Conservation (phyloP, 2,113 vertebrate species). For the Craseonycteris thonglongyai region DNA sequence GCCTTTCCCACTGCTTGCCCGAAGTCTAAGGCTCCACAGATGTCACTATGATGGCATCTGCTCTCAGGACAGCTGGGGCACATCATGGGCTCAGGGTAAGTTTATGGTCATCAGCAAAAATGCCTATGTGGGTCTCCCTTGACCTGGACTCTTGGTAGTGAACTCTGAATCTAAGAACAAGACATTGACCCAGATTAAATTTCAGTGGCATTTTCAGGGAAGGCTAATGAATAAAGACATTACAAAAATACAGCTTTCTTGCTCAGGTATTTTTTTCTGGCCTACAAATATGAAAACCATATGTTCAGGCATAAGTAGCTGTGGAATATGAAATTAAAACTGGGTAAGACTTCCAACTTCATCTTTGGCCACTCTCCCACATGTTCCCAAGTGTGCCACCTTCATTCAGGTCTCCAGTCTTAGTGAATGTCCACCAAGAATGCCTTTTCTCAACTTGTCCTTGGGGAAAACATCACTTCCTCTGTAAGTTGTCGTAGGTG, state of each 20-base stretch:
- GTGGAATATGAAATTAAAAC: neutral
- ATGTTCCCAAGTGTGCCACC: neutral
- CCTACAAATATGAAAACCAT: neutral
- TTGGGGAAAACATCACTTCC: neutral
- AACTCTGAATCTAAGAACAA: constrained; percentile 2
- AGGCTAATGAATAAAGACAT: neutral
- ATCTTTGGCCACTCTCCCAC: neutral
- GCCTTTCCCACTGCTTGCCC: neutral
- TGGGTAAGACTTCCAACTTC: neutral
- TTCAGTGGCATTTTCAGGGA: neutral
- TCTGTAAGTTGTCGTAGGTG: neutral
- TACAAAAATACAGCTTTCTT: neutral
- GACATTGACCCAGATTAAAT: neutral
- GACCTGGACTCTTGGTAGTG: neutral
- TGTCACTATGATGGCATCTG: neutral
- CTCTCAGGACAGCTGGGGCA: neutral
- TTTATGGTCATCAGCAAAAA: neutral
- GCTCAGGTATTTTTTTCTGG: neutral
- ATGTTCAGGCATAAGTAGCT: neutral
- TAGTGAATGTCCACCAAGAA: neutral
- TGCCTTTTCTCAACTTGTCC: neutral
- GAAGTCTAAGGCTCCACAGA: neutral
- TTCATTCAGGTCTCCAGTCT: neutral
- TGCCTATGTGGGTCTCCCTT: neutral
- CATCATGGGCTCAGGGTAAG: neutral